Conservation (phyloP, 2,797 vertebrate genomes). For the Mallotus villosus region DNA sequence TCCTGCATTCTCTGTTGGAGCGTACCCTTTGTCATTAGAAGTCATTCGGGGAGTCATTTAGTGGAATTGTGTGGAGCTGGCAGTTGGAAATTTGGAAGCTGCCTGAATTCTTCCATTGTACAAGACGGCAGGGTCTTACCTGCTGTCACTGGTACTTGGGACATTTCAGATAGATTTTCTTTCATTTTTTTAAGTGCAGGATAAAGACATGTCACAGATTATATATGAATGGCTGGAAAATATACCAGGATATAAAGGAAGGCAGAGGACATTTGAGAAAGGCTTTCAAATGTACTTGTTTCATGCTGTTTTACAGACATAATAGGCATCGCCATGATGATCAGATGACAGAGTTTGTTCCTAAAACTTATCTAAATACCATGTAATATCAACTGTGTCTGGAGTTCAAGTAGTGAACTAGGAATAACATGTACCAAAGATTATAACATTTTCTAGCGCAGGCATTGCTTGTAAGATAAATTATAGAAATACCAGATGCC, state of each 20-base stretch:
- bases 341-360: not conserved
- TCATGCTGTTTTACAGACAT: not conserved
- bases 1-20: constrained; percentile 17
- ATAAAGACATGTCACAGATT: constrained; percentile 20
- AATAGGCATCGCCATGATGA: not conserved
- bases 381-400: not conserved
- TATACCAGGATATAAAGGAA: not conserved
- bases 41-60: constrained; percentile 46
- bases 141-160: constrained; percentile 19
- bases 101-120: constrained; percentile 31
- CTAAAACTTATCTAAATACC: not conserved
- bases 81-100: constrained; percentile 26
- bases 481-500: not conserved
- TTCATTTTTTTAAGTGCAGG: constrained; percentile 9
- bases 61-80: constrained; percentile 35
- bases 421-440: not conserved
- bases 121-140: constrained; percentile 26
- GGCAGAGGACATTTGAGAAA: constrained; percentile 9
- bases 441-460: not conserved
- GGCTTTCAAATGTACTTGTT: not conserved
- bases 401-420: not conserved
- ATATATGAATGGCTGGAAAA: constrained; percentile 22
- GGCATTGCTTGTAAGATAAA: not conserved
- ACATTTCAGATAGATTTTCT: constrained; percentile 39
- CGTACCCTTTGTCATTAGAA: constrained; percentile 39